Percentiles rank a stretch among this genome's conserved stretches.
Evolutionary conservation across 2,888 invertebrate species (phyloP).

Genomic region (Eupithecia subumbrata): DNA sequence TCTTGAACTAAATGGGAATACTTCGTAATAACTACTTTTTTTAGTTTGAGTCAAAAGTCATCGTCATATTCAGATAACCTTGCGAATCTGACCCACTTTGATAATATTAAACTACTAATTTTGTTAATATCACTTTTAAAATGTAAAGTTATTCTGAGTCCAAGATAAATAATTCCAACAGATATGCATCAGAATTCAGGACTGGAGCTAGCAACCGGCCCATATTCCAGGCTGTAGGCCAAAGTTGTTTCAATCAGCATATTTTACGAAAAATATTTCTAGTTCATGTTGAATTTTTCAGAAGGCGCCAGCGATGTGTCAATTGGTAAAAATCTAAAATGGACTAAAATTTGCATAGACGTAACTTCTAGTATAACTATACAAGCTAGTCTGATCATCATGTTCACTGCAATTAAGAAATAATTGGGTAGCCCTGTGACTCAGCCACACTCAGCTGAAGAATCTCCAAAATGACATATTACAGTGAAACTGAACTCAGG

Average conservation of each 20-base stretch:
- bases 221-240: not conserved
- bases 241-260: not conserved
- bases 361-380: too few relatives aligned
- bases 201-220: slow-evolving; percentile 5
- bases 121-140: slow-evolving; percentile 4
- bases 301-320: not conserved
- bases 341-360: not conserved
- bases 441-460: not conserved
- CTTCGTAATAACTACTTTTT: not conserved
- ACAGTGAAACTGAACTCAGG: not conserved
- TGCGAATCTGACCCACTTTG: not conserved
- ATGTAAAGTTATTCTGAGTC: slow-evolving; percentile 25
- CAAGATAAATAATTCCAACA: slow-evolving; percentile 31
- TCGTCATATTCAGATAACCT: not conserved
- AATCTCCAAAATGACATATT: not conserved
- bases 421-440: too few relatives aligned
- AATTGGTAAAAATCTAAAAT: not conserved
- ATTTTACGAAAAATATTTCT: not conserved
- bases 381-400: not conserved
- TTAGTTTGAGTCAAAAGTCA: not conserved
- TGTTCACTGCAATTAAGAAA: too few relatives aligned
- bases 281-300: not conserved
- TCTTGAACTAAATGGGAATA: too few relatives aligned
- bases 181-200: slow-evolving; percentile 36
- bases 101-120: not conserved